Evolutionary conservation across 2,113 vertebrate genomes (phyloP).

Genomic region (Blennius ocellaris): DNA sequence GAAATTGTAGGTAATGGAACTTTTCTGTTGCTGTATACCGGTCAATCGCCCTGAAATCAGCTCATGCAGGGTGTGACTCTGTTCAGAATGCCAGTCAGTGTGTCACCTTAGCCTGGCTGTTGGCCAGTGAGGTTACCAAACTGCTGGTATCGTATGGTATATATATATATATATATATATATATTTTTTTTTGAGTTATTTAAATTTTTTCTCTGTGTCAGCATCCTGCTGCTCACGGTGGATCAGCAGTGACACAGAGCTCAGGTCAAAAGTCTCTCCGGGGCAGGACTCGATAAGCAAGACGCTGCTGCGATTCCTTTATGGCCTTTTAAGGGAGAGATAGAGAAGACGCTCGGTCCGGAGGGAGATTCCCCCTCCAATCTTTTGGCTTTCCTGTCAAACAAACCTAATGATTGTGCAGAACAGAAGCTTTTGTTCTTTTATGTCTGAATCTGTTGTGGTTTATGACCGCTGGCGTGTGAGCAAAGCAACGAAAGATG

Average conservation of each 20-base stretch:
- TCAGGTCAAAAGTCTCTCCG: constrained; percentile 48
- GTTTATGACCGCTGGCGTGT: constrained; percentile 38
- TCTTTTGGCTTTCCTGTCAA: constrained; percentile 56
- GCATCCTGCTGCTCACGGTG: constrained; percentile 61
- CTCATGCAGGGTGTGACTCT: neutral
- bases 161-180: no score
- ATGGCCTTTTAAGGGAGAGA: constrained; percentile 66
- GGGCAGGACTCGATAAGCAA: constrained; percentile 47
- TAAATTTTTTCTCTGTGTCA: constrained; percentile 40
- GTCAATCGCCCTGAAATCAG: constrained; percentile 19
- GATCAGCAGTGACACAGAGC: constrained; percentile 58
- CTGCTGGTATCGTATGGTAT: no score
- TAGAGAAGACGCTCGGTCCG: constrained; percentile 16
- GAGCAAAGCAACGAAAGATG: neutral
- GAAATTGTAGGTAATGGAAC: constrained; percentile 59
- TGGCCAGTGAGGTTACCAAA: no score
- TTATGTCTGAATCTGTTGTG: constrained; percentile 30
- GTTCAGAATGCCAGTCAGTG: constrained; percentile 15
- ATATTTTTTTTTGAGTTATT: constrained; percentile 23
- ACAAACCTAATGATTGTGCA: constrained; percentile 29
- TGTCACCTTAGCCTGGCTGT: neutral
- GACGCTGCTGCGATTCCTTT: constrained; percentile 41
- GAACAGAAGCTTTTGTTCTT: constrained; percentile 55
- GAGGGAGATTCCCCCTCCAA: constrained; percentile 33
- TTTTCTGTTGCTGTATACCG: constrained; percentile 28